A percentile compares a stretch with the other conserved stretches of the same genome.
phyloP scores from a whole-genome alignment of 1,140 invertebrate species.

The Leucophenga varia region DNA sequence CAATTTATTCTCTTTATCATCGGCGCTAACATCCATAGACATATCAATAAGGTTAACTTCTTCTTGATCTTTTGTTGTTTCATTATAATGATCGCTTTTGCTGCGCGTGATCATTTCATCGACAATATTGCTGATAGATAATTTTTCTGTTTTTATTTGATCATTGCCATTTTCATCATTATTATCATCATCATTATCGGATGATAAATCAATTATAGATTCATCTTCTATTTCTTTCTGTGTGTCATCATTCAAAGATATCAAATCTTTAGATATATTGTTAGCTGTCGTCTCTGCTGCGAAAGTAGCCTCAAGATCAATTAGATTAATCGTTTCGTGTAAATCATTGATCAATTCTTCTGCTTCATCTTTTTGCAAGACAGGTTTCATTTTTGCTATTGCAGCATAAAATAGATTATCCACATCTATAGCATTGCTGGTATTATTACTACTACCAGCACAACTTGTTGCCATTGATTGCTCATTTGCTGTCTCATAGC shows the following conservation, averaged over 20 bases:
- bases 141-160: too few species aligned
- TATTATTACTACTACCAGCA: neutral
- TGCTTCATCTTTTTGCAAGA: conserved; percentile 15
- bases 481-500: conserved; percentile 45
- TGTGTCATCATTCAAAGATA: too few species aligned
- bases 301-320: conserved; percentile 14
- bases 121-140: too few species aligned
- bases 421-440: conserved; percentile 10
- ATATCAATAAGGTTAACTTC: too few species aligned
- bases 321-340: conserved; percentile 18
- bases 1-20: conserved; percentile 16
- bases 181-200: conserved; percentile 19
- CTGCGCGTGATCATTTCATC: too few species aligned
- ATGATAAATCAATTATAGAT: conserved; percentile 33
- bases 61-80: too few species aligned
- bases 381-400: conserved; percentile 19
- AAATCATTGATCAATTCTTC: conserved; percentile 25
- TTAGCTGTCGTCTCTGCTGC: neutral
- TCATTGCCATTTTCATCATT: too few species aligned
- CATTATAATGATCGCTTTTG: too few species aligned
- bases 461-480: conserved; percentile 21
- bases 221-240: conserved; percentile 13
- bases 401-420: conserved; percentile 40
- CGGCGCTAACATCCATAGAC: too few species aligned
- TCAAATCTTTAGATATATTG: too few species aligned